Percentiles rank a stretch among this genome's conserved stretches.
Conservation (phyloP, 2,113 vertebrate species). For the Podilymbus podiceps region DNA sequence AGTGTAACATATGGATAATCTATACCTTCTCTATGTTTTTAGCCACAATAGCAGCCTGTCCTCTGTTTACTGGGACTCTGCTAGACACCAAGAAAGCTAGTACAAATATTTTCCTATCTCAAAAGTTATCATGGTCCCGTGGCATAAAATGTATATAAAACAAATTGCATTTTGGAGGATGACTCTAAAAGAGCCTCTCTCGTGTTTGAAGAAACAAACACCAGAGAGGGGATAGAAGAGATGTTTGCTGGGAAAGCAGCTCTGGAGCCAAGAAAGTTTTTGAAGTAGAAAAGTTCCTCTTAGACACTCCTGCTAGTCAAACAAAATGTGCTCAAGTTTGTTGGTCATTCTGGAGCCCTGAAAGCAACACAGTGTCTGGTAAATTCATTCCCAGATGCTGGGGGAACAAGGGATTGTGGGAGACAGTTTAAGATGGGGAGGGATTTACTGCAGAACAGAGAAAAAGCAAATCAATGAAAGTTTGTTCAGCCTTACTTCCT, state of each 20-base stretch:
- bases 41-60: not conserved
- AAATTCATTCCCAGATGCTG: conserved; percentile 34
- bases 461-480: not conserved
- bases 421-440: not conserved
- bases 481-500: not conserved
- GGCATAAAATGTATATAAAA: not conserved
- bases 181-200: not conserved
- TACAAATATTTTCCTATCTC: not conserved
- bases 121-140: not conserved
- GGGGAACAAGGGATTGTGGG: conserved; percentile 29
- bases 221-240: not conserved
- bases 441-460: conserved; percentile 22
- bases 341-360: conserved; percentile 26
- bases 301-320: not conserved
- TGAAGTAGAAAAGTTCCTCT: not conserved
- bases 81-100: not conserved
- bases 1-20: not conserved
- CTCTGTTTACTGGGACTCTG: not conserved
- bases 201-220: not conserved
- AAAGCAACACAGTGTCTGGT: not conserved
- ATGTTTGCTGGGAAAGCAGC: not conserved
- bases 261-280: not conserved
- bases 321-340: not conserved
- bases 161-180: not conserved
- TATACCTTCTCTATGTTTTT: not conserved